Evolutionary conservation across 2,888 invertebrate species (phyloP), one percentile per base, ranked within the genome.

Genomic region (Augochlorella aurata): DNA sequence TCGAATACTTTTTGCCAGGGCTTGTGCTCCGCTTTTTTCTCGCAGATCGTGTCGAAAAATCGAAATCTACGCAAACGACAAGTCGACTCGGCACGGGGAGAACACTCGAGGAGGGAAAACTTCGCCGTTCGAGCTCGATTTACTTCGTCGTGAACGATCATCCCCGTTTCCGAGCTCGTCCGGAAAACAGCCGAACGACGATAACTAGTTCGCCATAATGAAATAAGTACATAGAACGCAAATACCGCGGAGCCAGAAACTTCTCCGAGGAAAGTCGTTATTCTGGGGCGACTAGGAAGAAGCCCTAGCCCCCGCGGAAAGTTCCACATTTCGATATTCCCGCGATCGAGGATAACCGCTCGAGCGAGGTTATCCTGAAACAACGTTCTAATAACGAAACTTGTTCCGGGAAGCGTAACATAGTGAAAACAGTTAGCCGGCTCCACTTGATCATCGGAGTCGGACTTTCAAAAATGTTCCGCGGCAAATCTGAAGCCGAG

Each of bases 381-480:
- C 82, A 73, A 81, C 81, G 71, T 75, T 75, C 68, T 84, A 85
- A 86, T 78, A 74, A 71, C 38, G 71, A 70, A 70, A 86, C 84
- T 85, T 83, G 63, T 66, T 68, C 52, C 67, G 14, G 38, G 58
- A 10, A 76, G 79, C 73, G 77, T 78, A 74, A 78, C 73, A 70
- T 54, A 71, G 84, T 61, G 77, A 77, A 74, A 73, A 77, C 73
- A 70, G n/a, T n/a, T 61, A 49, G n/a, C 21, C 74, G 68, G 7
- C 38, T 50, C 47, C 61, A 16, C n/a, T 80, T 66, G 74, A 71
- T 76, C 74, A 58, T 74, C 63, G 24, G n/a, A 10, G 38, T 38
- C 69, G 58, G 68, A 52, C 70, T 49, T 47, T 52, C 58, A 74
- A 76, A 84, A 86, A 58, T 24, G 21, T 21, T 14, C 54, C 21